phyloP scores from a whole-genome alignment of 2,888 invertebrate genomes.

The Eupithecia dodoneata region DNA sequence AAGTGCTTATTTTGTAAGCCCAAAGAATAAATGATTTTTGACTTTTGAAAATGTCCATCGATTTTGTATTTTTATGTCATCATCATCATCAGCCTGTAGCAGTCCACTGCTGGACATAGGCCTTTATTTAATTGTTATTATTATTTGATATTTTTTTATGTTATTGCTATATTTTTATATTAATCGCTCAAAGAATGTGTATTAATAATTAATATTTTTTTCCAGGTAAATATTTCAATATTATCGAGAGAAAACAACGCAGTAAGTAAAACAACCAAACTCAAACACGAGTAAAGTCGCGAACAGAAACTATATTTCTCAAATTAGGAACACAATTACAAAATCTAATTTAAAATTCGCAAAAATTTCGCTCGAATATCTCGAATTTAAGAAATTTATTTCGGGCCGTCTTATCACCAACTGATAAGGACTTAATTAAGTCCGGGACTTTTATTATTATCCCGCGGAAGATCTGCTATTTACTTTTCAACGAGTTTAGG shows the following conservation, averaged over 20 bases:
- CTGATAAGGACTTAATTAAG: constrained; percentile 46
- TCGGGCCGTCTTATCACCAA: constrained; percentile 38
- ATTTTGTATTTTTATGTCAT: too few species aligned
- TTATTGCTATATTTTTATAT: too few species aligned
- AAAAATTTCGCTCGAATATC: constrained; percentile 27
- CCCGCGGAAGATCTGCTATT: constrained; percentile 31
- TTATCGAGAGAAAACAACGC: background rate
- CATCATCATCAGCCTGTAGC: too few species aligned
- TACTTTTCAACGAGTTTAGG: constrained; percentile 20
- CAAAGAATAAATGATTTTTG: too few species aligned
- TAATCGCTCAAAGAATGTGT: background rate
- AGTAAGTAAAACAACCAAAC: background rate
- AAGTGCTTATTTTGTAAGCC: too few species aligned
- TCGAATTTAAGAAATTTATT: constrained; percentile 35
- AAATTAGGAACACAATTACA: background rate
- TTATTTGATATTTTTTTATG: too few species aligned
- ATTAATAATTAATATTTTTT: background rate
- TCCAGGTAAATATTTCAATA: constrained; percentile 18
- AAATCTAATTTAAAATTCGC: constrained; percentile 24
- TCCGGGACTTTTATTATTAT: constrained; percentile 38
- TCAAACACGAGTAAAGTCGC: background rate
- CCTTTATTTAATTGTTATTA: too few species aligned
- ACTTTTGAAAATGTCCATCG: too few species aligned
- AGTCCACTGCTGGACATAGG: too few species aligned
- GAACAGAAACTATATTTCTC: background rate